Evolutionary conservation across 2,888 invertebrate species (phyloP).

Genomic region (Imbricaverruca yamaguchii): DNA sequence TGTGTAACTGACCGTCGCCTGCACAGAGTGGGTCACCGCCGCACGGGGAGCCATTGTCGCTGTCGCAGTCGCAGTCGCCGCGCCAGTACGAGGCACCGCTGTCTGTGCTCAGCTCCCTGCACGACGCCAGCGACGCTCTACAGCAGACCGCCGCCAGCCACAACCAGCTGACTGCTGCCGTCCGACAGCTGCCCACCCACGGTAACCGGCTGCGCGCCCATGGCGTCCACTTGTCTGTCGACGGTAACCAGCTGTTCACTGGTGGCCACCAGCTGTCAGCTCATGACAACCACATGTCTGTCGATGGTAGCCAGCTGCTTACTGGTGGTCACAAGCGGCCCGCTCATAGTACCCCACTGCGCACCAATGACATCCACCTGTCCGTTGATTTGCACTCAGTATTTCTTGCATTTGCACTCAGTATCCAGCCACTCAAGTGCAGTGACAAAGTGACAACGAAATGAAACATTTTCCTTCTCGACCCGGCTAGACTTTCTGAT

Average conservation of each 20-base stretch:
- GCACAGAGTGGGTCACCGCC: neutral
- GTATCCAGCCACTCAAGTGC: no score
- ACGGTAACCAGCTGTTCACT: neutral
- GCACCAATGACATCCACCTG: no score
- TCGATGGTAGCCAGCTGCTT: neutral
- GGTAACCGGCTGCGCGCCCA: neutral
- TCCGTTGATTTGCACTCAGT: no score
- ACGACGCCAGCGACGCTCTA: constrained; percentile 28
- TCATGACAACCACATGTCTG: neutral
- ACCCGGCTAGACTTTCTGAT: no score
- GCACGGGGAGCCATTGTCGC: neutral
- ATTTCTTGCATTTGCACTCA: no score
- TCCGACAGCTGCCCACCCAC: constrained; percentile 34
- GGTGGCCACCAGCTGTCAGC: constrained; percentile 30
- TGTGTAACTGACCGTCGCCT: neutral
- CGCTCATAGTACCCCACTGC: neutral
- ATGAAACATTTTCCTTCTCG: no score
- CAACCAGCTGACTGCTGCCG: constrained; percentile 38
- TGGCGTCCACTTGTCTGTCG: neutral
- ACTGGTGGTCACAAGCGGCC: neutral
- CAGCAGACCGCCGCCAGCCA: constrained; percentile 39
- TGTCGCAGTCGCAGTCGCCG: constrained; percentile 5
- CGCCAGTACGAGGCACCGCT: constrained; percentile 20
- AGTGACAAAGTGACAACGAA: no score
- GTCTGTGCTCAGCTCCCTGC: constrained; percentile 21